Conservation (phyloP, 1,140 invertebrate species). For the Zeugodacus cucurbitae region DNA sequence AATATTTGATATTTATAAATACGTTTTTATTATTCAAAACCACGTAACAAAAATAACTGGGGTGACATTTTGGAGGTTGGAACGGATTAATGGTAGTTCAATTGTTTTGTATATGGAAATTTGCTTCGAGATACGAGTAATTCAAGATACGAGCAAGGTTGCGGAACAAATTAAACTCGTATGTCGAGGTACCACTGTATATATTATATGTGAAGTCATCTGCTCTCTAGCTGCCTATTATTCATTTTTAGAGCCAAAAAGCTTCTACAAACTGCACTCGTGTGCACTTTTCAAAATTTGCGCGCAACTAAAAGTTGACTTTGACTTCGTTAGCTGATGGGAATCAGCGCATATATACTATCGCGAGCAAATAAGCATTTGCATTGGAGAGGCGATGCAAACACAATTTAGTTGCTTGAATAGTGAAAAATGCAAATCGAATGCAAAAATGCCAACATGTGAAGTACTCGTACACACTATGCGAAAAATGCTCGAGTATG, state of each 20-base stretch:
- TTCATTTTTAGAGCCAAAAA: background rate
- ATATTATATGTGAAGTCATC: too few species aligned
- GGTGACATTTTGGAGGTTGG: background rate
- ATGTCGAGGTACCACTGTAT: too few species aligned
- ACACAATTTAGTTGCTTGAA: background rate
- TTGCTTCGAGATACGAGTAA: background rate
- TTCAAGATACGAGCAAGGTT: background rate
- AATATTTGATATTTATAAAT: background rate
- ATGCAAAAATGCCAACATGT: background rate
- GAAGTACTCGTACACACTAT: background rate
- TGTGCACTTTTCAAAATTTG: background rate
- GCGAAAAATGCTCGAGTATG: background rate
- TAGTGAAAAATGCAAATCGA: background rate
- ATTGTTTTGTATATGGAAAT: background rate
- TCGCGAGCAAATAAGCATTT: background rate
- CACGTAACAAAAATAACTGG: background rate
- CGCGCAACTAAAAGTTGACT: background rate
- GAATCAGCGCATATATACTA: background rate
- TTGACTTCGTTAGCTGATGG: background rate
- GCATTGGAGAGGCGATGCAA: too few species aligned
- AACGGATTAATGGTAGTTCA: background rate
- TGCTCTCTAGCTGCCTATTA: too few species aligned
- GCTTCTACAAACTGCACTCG: background rate
- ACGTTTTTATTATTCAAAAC: background rate
- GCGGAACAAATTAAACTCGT: slow-evolving; percentile 26